Percentiles rank a stretch among this genome's conserved stretches.
phyloP scores from a whole-genome alignment of 2,797 vertebrate species.

The Selene dorsalis region DNA sequence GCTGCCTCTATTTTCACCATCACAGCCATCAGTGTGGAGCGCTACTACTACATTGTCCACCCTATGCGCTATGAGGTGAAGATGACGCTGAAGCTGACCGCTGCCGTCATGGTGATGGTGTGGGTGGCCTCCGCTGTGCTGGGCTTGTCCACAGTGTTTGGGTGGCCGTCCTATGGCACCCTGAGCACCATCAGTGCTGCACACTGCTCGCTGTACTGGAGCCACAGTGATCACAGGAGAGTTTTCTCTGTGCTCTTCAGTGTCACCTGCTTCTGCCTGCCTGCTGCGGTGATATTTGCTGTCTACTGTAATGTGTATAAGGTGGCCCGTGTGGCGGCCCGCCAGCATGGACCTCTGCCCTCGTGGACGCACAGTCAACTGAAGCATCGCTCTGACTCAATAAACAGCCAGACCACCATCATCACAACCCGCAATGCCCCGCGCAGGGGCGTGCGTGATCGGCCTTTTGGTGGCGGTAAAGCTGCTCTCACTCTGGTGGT shows the following conservation, averaged over 20 bases:
- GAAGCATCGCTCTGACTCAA: slow-evolving; percentile 87
- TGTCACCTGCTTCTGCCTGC: slow-evolving; percentile 88
- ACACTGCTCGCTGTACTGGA: slow-evolving; percentile 88
- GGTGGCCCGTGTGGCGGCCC: slow-evolving; percentile 90
- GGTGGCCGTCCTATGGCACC: slow-evolving; percentile 82
- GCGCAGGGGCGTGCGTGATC: slow-evolving; percentile 74
- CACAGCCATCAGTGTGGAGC: slow-evolving; percentile 91
- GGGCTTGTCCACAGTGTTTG: slow-evolving; percentile 87
- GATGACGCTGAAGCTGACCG: slow-evolving; percentile 89
- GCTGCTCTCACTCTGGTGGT: slow-evolving; percentile 91
- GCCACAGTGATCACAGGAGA: slow-evolving; percentile 85
- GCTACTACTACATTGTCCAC: slow-evolving; percentile 94
- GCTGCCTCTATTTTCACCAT: slow-evolving; percentile 93
- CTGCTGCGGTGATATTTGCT: slow-evolving; percentile 88
- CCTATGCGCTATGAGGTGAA: slow-evolving; percentile 93
- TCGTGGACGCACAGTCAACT: slow-evolving; percentile 79
- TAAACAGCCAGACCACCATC: slow-evolving; percentile 91
- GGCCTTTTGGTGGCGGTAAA: slow-evolving; percentile 87
- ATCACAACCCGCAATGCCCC: slow-evolving; percentile 83
- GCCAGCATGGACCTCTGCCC: slow-evolving; percentile 81
- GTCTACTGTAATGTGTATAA: slow-evolving; percentile 93
- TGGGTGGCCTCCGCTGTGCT: slow-evolving; percentile 89
- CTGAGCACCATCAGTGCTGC: slow-evolving; percentile 86
- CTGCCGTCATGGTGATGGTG: slow-evolving; percentile 85
- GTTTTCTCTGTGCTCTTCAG: slow-evolving; percentile 89